phyloP scores from a whole-genome alignment of 2,797 vertebrate genomes.

The Pseudomugil tenellus region DNA sequence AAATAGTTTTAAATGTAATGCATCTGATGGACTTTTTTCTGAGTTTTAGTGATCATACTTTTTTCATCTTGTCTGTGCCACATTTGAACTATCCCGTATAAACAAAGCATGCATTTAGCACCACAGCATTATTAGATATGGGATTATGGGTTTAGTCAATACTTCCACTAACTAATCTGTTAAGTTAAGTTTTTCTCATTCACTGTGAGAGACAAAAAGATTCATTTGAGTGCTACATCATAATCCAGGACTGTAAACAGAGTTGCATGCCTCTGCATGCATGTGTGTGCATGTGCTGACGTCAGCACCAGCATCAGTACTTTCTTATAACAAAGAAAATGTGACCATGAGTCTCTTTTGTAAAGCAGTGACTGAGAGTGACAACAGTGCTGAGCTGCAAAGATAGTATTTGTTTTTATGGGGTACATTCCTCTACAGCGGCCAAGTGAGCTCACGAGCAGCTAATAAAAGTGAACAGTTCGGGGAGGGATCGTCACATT shows the following conservation, averaged over 20 bases:
- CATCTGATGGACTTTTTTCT: no score
- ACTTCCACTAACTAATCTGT: neutral
- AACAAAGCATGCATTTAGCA: neutral
- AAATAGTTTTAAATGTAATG: no score
- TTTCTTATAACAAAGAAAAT: constrained; percentile 39
- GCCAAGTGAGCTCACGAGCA: constrained; percentile 25
- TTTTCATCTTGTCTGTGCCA: no score
- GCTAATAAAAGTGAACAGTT: constrained; percentile 52
- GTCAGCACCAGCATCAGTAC: neutral
- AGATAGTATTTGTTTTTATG: constrained; percentile 35
- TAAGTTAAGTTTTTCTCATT: neutral
- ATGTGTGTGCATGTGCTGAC: neutral
- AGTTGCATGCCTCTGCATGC: neutral
- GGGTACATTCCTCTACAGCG: constrained; percentile 26
- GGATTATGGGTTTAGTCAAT: neutral
- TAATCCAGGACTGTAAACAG: neutral
- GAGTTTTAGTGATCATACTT: no score
- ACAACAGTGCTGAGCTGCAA: constrained; percentile 33
- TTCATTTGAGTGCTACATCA: neutral
- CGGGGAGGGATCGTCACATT: constrained; percentile 37
- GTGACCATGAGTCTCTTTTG: constrained; percentile 33
- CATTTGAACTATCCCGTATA: no score
- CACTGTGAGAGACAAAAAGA: no score
- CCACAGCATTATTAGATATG: neutral
- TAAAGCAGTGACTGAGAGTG: constrained; percentile 25